Evolutionary conservation across 2,797 vertebrate species (phyloP), one percentile per base, ranked within the genome.

Genomic region (Neoniphon sammara): DNA sequence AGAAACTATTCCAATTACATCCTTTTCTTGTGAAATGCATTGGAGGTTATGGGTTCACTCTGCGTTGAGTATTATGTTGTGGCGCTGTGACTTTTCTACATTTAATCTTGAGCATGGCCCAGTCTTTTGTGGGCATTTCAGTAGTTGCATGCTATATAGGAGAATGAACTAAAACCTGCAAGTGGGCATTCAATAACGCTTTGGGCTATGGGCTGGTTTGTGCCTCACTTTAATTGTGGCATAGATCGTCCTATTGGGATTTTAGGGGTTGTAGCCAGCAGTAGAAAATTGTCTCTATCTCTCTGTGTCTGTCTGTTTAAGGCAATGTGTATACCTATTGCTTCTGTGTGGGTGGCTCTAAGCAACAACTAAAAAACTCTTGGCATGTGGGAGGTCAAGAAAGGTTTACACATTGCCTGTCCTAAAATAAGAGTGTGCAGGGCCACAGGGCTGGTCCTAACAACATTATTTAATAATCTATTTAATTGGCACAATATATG

Each of bases 331-430:
- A 93, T 91, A 91, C 92, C 91, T 88, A 57, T 17, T 82, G 88
- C 90, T 92, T 90, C 73, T 87, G 80, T 91, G 93, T 94, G 94
- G 95, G 95, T 84, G 93, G 91, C 71, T 87, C 78, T 69, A 12
- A 91, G 83, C 89, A 83, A 87, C 88, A 78, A 92, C 88, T 85
- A 90, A 91, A 89, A 93, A 90, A 87, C 89, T 92, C 92, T 85
- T 83, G 70, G 86, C 91, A 82, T 91, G 94, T 94, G 90, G 86
- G 92, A 91, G 87, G 74, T 89, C 81, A 84, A 89, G 87, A 87
- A 93, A 93, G 93, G 93, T 94, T 78, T 93, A 92, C 92, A 91
- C 92, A 93, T 95, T 96, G 94, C 90, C 94, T 91, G 93, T 86
- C 81, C 86, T 72, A 73, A 92, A 70, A 88, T 84, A 80, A 77